phyloP scores from a whole-genome alignment of 1,140 invertebrate species.

The Ruditapes philippinarum region DNA sequence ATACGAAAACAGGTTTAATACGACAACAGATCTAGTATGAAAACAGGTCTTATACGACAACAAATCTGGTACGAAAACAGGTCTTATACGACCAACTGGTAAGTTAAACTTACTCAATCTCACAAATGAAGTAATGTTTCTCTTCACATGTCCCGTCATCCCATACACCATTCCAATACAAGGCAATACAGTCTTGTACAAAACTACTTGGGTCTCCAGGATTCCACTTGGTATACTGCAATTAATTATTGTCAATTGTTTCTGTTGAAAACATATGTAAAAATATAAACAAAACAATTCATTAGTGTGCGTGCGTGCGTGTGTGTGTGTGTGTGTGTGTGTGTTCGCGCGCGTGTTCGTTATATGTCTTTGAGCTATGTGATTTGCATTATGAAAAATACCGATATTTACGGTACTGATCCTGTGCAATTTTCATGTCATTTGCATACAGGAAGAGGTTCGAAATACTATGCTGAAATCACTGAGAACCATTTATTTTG shows the following conservation, averaged over 20 bases:
- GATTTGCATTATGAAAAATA: neutral
- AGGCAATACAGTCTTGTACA: conserved; percentile 36
- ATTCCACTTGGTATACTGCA: conserved; percentile 36
- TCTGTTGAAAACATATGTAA: neutral
- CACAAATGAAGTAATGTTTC: conserved; percentile 53
- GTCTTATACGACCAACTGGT: no score
- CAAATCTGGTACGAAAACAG: no score
- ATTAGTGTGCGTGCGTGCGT: neutral
- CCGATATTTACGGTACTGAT: no score
- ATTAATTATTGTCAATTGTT: neutral
- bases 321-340: neutral
- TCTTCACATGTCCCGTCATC: conserved; percentile 41
- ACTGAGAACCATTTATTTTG: no score
- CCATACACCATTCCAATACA: conserved; percentile 31
- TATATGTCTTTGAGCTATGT: neutral
- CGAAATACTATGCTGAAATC: no score
- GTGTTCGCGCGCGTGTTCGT: neutral
- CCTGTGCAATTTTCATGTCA: no score
- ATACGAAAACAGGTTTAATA: no score
- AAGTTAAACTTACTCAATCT: conserved; percentile 34
- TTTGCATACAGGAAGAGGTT: no score
- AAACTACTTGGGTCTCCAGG: conserved; percentile 36
- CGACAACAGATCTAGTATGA: no score
- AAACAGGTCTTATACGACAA: no score
- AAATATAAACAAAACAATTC: neutral